Evolutionary conservation across 2,888 invertebrate genomes (phyloP).

Genomic region (Emesis russula): DNA sequence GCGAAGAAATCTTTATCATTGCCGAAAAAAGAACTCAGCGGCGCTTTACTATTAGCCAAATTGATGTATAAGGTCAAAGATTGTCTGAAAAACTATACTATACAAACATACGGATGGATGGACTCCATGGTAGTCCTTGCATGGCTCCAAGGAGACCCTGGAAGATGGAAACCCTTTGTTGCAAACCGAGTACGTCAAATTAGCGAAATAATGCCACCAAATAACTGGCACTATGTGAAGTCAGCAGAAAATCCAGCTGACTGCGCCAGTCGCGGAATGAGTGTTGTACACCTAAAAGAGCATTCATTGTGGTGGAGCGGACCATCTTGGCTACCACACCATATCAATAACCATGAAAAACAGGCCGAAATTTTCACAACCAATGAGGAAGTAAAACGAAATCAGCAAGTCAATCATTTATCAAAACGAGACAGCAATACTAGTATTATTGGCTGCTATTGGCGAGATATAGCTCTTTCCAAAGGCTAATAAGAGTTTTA

Average conservation of each 20-base stretch:
- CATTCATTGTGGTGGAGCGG: background rate
- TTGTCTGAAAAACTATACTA: background rate
- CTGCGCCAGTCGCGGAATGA: background rate
- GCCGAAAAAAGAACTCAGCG: background rate
- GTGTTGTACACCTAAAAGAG: background rate
- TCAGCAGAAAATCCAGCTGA: slow-evolving; percentile 4
- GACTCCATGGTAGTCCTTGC: background rate
- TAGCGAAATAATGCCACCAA: background rate
- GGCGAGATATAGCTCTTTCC: background rate
- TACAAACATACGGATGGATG: background rate
- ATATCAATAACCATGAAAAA: slow-evolving; percentile 77
- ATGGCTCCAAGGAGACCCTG: slow-evolving; percentile 2
- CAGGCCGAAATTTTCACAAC: slow-evolving; percentile 77
- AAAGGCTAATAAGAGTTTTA: background rate
- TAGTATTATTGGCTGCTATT: background rate
- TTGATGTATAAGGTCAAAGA: background rate
- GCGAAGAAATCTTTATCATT: slow-evolving; percentile 21
- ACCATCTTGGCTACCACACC: background rate
- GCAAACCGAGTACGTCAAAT: no score
- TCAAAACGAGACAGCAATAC: background rate
- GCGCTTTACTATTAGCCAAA: background rate
- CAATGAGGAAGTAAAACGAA: background rate
- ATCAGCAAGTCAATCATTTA: background rate
- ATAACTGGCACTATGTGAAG: background rate
- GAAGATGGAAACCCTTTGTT: background rate